These are phyloP conservation scores for Aproaerema taeniolella DNA, from an alignment of 2,888 invertebrate genomes.

Conservation along the genomic window DNA sequence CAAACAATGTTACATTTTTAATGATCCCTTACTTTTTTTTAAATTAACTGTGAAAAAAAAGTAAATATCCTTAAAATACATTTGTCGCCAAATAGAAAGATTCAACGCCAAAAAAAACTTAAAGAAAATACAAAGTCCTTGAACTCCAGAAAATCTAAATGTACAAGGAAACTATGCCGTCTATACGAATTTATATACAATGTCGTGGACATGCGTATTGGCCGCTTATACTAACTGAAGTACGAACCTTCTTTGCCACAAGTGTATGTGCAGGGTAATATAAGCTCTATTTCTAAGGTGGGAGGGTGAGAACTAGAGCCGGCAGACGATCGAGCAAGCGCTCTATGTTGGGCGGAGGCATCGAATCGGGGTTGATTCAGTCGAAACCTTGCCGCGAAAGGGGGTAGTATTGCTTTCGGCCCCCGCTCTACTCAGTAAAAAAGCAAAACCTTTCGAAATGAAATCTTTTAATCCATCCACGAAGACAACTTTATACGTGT, in stretches of 20 bases:
- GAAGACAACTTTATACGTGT: constrained; percentile 38
- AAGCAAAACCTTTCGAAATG: constrained; percentile 64
- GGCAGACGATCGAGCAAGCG: constrained; percentile 57
- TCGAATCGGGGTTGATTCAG: constrained; percentile 72
- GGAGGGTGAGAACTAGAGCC: constrained; percentile 34
- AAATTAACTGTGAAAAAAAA: too few species aligned
- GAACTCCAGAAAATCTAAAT: constrained; percentile 72
- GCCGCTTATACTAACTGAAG: constrained; percentile 66
- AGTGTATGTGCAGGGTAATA: constrained; percentile 29
- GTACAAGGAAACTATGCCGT: constrained; percentile 69
- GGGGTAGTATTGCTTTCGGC: constrained; percentile 54
- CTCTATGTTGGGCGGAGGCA: constrained; percentile 75
- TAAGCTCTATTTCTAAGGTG: constrained; percentile 29
- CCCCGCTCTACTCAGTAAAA: constrained; percentile 57
- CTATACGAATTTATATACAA: constrained; percentile 66
- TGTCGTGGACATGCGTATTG: constrained; percentile 76
- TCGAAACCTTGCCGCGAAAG: constrained; percentile 65
- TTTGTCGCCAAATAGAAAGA: constrained; percentile 34
- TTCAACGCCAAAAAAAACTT: constrained; percentile 48
- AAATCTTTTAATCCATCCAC: constrained; percentile 45
- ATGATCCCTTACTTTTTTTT: too few species aligned
- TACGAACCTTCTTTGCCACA: constrained; percentile 67
- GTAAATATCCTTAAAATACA: constrained; percentile 31
- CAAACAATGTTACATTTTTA: too few species aligned
- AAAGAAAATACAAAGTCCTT: constrained; percentile 68